Evolutionary conservation across 2,113 vertebrate genomes (phyloP).

Genomic region (Triplophysa dalaica): DNA sequence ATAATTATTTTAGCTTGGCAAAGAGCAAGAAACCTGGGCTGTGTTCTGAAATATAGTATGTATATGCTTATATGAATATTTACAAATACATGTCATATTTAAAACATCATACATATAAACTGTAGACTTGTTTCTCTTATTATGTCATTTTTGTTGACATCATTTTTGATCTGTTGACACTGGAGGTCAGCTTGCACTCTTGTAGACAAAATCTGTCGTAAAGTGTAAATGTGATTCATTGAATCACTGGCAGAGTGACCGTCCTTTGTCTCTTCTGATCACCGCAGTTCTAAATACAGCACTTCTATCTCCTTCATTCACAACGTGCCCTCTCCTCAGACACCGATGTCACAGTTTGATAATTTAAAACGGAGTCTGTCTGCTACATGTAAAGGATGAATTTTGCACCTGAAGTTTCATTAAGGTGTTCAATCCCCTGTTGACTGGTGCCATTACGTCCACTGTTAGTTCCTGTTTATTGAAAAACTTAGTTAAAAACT

Average conservation of each 20-base stretch:
- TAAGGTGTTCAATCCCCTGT: constrained; percentile 1
- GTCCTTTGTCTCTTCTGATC: constrained; percentile 9
- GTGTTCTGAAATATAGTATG: too few relatives aligned
- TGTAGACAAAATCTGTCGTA: neutral
- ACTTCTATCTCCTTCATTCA: neutral
- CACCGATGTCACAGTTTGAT: constrained; percentile 20
- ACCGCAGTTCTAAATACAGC: neutral
- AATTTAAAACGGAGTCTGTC: neutral
- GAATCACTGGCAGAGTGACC: constrained; percentile 5
- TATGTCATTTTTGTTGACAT: neutral
- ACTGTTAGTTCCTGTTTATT: neutral
- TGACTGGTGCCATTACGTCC: too few relatives aligned
- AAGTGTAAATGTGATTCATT: neutral
- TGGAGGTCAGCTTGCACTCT: neutral
- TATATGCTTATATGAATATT: too few relatives aligned
- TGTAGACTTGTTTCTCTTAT: neutral
- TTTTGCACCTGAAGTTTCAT: neutral
- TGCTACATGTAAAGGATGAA: neutral
- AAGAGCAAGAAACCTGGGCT: neutral
- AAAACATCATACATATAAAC: neutral
- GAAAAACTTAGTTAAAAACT: neutral
- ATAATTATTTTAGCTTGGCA: neutral
- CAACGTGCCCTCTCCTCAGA: neutral
- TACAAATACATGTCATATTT: too few relatives aligned
- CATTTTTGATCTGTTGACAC: neutral